phyloP scores from a whole-genome alignment of 2,888 invertebrate species.

The Euzophera pinguis region DNA sequence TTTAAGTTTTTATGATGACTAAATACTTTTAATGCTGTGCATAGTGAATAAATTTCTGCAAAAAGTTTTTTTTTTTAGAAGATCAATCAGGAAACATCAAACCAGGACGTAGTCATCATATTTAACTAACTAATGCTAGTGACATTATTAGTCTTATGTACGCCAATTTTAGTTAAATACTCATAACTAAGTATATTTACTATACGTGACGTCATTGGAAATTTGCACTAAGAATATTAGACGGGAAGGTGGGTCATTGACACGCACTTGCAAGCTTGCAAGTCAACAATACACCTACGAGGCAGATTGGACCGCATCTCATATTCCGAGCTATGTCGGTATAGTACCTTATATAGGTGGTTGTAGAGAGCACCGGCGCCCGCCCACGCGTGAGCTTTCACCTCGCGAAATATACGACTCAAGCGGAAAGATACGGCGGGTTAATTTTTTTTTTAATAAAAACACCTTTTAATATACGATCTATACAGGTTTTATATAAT shows the following conservation, averaged over 20 bases:
- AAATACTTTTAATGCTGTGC: too few species aligned
- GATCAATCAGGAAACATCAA: too few species aligned
- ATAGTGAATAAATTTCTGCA: too few species aligned
- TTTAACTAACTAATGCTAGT: too few species aligned
- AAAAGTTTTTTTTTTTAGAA: too few species aligned
- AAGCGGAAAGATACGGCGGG: constrained; percentile 14
- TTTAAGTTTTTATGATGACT: too few species aligned
- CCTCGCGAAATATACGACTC: constrained; percentile 36
- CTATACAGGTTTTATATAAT: too few species aligned
- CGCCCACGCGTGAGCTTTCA: constrained; percentile 54
- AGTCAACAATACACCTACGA: constrained; percentile 7
- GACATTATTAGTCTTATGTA: too few species aligned
- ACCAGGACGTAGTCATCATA: too few species aligned
- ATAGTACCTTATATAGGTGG: background rate
- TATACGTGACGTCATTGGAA: background rate
- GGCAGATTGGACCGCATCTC: constrained; percentile 29
- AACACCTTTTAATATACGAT: too few species aligned
- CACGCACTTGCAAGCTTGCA: constrained; percentile 8
- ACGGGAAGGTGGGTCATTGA: background rate
- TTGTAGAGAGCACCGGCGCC: constrained; percentile 28
- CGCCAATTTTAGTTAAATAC: too few species aligned
- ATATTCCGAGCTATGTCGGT: constrained; percentile 26
- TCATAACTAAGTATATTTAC: too few species aligned
- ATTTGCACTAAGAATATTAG: background rate
- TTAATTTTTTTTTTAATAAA: background rate